These are phyloP conservation scores for Channallabes apus DNA, from an alignment of 2,797 vertebrate genomes.

Conservation along the genomic window DNA sequence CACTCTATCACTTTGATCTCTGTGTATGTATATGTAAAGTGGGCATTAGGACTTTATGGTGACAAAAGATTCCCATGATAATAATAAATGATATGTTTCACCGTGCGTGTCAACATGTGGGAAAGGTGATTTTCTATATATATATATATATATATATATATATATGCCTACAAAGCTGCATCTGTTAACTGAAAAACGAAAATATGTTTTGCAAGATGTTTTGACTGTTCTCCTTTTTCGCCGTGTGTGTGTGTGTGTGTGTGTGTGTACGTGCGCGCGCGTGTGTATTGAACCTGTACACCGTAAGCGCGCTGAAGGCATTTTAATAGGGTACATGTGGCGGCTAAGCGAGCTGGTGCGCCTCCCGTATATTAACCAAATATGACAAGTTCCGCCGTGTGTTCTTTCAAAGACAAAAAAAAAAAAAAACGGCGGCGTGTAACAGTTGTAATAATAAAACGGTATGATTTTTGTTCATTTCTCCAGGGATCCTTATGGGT, in stretches of 20 bases:
- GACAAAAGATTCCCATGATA: background rate
- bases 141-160: too few species aligned
- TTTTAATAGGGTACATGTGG: conserved; percentile 42
- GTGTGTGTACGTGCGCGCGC: background rate
- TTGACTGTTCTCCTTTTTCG: background rate
- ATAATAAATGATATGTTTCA: background rate
- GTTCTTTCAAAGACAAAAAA: conserved; percentile 14
- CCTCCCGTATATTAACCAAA: conserved; percentile 20
- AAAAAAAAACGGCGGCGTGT: conserved; percentile 10
- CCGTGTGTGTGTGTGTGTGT: background rate
- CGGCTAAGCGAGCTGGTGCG: conserved; percentile 17
- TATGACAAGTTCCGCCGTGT: conserved; percentile 13
- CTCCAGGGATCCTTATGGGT: conserved; percentile 31
- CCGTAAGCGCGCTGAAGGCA: conserved; percentile 31
- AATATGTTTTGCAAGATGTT: background rate
- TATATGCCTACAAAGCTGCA: background rate
- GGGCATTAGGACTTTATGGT: background rate
- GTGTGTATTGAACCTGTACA: conserved; percentile 33
- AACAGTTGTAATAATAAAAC: conserved; percentile 36
- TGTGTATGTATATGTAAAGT: background rate
- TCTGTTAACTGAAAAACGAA: background rate
- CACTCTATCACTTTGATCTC: background rate
- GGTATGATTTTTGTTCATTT: conserved; percentile 38
- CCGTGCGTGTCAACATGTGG: too few species aligned
- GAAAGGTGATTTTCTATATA: background rate